Percentiles rank a stretch among this genome's conserved stretches.
Conservation (phyloP, 2,888 invertebrate species). For the Philereme transversata region DNA sequence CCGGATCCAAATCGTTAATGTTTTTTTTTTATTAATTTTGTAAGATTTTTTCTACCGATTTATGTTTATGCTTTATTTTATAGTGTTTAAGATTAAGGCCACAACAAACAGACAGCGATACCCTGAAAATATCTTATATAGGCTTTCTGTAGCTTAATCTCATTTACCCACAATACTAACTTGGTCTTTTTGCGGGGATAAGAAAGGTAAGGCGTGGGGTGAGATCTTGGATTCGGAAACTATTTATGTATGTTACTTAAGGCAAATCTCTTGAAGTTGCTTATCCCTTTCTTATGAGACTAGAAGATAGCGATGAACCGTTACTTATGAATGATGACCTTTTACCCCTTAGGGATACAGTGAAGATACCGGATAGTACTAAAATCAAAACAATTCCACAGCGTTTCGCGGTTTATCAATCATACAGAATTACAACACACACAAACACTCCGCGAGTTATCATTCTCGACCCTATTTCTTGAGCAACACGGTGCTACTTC, state of each 20-base stretch:
- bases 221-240: too few species aligned
- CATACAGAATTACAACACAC: constrained; percentile 40
- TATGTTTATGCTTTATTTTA: too few species aligned
- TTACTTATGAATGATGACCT: constrained; percentile 6
- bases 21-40: too few species aligned
- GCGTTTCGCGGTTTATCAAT: constrained; percentile 57
- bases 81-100: too few species aligned
- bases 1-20: too few species aligned
- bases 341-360: constrained; percentile 19
- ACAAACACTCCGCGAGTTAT: constrained; percentile 25
- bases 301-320: not conserved
- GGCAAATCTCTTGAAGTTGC: not conserved
- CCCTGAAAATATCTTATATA: too few species aligned
- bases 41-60: too few species aligned
- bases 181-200: too few species aligned
- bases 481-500: constrained; percentile 9
- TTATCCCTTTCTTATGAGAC: not conserved
- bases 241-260: not conserved
- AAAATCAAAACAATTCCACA: constrained; percentile 57
- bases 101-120: too few species aligned
- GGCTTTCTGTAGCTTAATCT: too few species aligned
- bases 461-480: constrained; percentile 32
- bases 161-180: too few species aligned
- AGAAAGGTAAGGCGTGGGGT: too few species aligned
- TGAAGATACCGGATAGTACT: constrained; percentile 26